These are phyloP conservation scores for Heliconius himera DNA, from an alignment of 1,140 invertebrate species.

Conservation along the genomic window DNA sequence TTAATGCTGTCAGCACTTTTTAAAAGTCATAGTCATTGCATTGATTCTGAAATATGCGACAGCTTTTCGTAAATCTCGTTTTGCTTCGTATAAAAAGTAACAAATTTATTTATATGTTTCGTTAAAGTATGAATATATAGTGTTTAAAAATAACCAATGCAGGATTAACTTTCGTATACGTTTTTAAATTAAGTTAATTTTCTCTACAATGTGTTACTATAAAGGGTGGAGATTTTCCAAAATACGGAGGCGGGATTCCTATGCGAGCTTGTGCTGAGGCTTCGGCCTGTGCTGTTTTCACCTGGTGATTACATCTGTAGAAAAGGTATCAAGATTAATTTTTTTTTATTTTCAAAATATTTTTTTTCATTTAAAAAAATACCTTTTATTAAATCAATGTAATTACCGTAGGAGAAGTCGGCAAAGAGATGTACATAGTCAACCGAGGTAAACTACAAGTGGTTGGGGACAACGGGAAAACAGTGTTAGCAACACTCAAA, in stretches of 20 bases:
- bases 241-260: constrained; percentile 99
- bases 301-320: constrained; percentile 99
- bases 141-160: no score
- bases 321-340: constrained; percentile 87
- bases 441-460: constrained; percentile 97
- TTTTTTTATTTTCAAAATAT: neutral
- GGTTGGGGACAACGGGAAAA: constrained; percentile 98
- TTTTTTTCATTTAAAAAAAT: constrained; percentile 9
- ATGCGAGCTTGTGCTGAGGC: constrained; percentile 96
- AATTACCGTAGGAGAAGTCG: constrained; percentile 93
- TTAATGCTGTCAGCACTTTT: constrained; percentile 36
- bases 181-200: neutral
- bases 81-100: neutral
- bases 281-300: constrained; percentile 97
- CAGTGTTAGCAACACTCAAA: constrained; percentile 97
- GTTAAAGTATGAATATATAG: no score
- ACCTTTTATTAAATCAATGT: neutral
- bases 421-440: constrained; percentile 99
- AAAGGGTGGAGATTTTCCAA: constrained; percentile 98
- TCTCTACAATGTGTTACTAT: neutral
- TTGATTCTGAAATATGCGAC: constrained; percentile 4
- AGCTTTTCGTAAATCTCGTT: constrained; percentile 4
- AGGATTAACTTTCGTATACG: no score
- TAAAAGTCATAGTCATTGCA: constrained; percentile 20
- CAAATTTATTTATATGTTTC: no score